Conservation (phyloP, 2,888 invertebrate genomes). For the Andrena bicolor region DNA sequence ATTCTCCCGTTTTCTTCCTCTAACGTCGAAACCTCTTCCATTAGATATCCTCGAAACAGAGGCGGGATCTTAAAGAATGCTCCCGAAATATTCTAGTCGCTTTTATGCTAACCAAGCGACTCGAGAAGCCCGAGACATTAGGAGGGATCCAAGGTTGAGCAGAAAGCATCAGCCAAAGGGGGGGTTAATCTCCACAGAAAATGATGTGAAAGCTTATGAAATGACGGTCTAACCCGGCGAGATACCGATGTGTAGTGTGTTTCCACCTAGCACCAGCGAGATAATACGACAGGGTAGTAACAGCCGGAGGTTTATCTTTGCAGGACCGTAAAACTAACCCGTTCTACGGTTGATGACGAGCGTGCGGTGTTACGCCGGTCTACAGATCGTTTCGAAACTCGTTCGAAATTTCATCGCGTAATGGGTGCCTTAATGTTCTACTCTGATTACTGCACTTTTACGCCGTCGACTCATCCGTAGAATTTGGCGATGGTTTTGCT, state of each 20-base stretch:
- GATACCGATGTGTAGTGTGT: slow-evolving; percentile 65
- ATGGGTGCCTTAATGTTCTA: slow-evolving; percentile 37
- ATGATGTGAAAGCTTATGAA: slow-evolving; percentile 74
- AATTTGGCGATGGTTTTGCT: not conserved
- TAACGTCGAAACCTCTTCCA: too few relatives aligned
- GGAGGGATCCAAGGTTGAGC: slow-evolving; percentile 66
- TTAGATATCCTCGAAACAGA: too few relatives aligned
- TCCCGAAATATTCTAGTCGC: not conserved
- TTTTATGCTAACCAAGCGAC: slow-evolving; percentile 41
- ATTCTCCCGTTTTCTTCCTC: too few relatives aligned
- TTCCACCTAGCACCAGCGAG: slow-evolving; percentile 66
- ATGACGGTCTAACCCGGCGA: slow-evolving; percentile 71
- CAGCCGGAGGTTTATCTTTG: slow-evolving; percentile 74
- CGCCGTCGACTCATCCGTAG: not conserved
- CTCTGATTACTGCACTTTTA: slow-evolving; percentile 39
- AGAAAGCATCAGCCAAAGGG: slow-evolving; percentile 61
- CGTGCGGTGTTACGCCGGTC: slow-evolving; percentile 40
- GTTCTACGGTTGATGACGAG: slow-evolving; percentile 69
- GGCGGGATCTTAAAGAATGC: not conserved
- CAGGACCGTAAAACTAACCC: slow-evolving; percentile 74
- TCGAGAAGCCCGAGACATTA: slow-evolving; percentile 49
- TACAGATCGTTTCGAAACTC: slow-evolving; percentile 67
- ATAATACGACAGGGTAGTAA: slow-evolving; percentile 73
- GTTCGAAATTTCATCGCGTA: slow-evolving; percentile 34
- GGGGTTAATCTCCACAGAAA: slow-evolving; percentile 66